phyloP scores from a whole-genome alignment of 2,888 invertebrate genomes.

The Halictus ligatus region DNA sequence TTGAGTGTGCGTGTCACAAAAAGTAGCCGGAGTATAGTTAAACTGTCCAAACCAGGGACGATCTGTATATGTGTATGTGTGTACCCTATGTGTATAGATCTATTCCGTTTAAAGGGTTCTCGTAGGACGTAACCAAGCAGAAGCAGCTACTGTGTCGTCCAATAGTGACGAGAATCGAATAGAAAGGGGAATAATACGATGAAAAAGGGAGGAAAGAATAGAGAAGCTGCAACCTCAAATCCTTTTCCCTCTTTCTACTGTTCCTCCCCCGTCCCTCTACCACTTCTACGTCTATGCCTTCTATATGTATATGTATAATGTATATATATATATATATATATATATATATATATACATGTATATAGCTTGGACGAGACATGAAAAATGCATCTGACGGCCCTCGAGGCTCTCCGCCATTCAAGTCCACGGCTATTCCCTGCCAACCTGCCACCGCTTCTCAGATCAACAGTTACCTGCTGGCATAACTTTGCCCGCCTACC shows the following conservation, averaged over 20 bases:
- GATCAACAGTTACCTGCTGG: conserved; percentile 82
- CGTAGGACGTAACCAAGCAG: conserved; percentile 37
- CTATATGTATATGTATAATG: neutral
- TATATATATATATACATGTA: conserved; percentile 47
- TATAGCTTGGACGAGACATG: conserved; percentile 80
- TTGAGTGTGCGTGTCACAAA: neutral
- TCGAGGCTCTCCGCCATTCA: conserved; percentile 81
- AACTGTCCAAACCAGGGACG: neutral
- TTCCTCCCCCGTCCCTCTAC: neutral
- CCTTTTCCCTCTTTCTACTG: conserved; percentile 9
- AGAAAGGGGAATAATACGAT: conserved; percentile 8
- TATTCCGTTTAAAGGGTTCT: conserved; percentile 53
- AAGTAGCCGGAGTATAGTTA: neutral
- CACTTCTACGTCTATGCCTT: conserved; percentile 29
- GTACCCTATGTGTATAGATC: conserved; percentile 31
- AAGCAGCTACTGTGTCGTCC: conserved; percentile 33
- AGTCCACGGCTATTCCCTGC: conserved; percentile 75
- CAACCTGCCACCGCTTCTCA: conserved; percentile 81
- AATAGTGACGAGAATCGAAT: conserved; percentile 40
- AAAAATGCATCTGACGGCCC: conserved; percentile 82
- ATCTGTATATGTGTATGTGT: neutral
- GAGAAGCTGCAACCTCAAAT: conserved; percentile 29
- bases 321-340: conserved; percentile 43
- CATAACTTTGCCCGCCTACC: conserved; percentile 63
- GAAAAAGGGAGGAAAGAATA: neutral